Conservation (phyloP, 2,113 vertebrate species). For the Heliornis fulica region DNA sequence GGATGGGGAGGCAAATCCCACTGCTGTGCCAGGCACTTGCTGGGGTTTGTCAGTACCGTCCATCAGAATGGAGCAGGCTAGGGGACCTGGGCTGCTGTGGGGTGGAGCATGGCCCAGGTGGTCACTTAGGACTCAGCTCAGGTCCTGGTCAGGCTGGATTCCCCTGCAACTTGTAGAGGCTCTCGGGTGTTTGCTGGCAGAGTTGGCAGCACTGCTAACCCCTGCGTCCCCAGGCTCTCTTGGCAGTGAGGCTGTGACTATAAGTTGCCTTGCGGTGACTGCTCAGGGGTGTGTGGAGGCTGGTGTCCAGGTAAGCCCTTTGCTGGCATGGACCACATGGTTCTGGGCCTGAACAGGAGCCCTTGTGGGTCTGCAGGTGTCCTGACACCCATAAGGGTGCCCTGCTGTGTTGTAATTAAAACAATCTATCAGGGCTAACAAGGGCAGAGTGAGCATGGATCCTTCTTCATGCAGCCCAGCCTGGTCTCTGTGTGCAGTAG, state of each 20-base stretch:
- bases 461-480: neutral
- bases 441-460: neutral
- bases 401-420: neutral
- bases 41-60: neutral
- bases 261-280: neutral
- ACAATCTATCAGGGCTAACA: neutral
- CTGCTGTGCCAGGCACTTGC: fast-evolving
- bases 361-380: neutral
- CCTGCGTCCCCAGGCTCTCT: fast-evolving
- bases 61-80: neutral
- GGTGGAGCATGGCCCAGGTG: neutral
- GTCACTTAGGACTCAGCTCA: neutral
- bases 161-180: neutral
- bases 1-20: neutral
- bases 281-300: neutral
- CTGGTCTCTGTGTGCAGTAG: neutral
- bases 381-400: neutral
- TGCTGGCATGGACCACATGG: fast-evolving
- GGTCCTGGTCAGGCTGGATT: neutral
- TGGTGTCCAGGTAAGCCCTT: neutral
- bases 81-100: neutral
- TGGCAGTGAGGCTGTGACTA: neutral
- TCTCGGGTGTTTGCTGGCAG: neutral
- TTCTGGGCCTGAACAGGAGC: neutral
- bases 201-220: neutral